Percentiles rank a stretch among this genome's conserved stretches.
Conservation (phyloP, 2,888 invertebrate species). For the Gibbula magus region DNA sequence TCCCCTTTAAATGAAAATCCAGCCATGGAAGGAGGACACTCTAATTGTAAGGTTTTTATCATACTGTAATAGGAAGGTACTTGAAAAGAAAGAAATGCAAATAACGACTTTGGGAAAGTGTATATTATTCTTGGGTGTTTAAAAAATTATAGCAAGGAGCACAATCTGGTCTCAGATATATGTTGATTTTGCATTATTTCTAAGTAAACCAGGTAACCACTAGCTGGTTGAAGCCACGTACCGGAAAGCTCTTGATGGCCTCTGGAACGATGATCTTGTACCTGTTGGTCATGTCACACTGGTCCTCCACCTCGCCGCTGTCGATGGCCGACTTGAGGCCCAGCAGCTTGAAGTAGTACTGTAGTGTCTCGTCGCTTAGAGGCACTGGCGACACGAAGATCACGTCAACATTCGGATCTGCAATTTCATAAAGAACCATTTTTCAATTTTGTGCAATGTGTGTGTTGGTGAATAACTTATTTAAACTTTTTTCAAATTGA, state of each 20-base stretch:
- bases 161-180: too few relatives aligned
- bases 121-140: too few relatives aligned
- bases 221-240: conserved; percentile 48
- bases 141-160: too few relatives aligned
- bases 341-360: conserved; percentile 74
- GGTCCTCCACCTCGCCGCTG: conserved; percentile 70
- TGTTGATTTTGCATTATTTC: not conserved
- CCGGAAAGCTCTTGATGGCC: conserved; percentile 74
- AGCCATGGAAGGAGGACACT: too few relatives aligned
- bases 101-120: too few relatives aligned
- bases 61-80: too few relatives aligned
- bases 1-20: too few relatives aligned
- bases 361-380: conserved; percentile 73
- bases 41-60: too few relatives aligned
- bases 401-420: conserved; percentile 75
- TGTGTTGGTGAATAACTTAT: too few relatives aligned
- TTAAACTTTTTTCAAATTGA: too few relatives aligned
- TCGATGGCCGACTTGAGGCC: conserved; percentile 72
- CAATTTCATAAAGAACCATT: not conserved
- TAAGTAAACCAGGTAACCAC: not conserved
- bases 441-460: too few relatives aligned
- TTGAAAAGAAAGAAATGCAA: too few relatives aligned
- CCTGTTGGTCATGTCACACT: conserved; percentile 65
- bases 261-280: conserved; percentile 75
- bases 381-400: conserved; percentile 74